Percentiles rank a stretch among this genome's conserved stretches.
phyloP scores from a whole-genome alignment of 1,140 invertebrate species.

The Drosophila sulfurigaster region DNA sequence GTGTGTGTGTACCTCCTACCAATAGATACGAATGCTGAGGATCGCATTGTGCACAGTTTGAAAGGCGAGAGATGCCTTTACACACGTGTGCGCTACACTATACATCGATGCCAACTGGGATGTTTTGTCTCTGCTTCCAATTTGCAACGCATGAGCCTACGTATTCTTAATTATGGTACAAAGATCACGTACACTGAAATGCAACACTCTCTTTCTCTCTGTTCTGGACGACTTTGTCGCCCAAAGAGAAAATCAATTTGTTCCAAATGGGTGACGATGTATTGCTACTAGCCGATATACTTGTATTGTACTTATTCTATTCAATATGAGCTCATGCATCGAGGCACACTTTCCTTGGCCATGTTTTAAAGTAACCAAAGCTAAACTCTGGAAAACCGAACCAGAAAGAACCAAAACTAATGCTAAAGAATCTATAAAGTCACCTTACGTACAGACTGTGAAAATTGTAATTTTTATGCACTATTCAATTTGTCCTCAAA shows the following conservation, averaged over 20 bases:
- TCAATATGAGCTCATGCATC: background rate
- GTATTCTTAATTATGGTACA: conserved; percentile 59
- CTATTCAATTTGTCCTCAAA: conserved; percentile 20
- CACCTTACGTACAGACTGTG: conserved; percentile 46
- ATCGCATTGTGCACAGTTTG: conserved; percentile 41
- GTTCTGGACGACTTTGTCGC: conserved; percentile 66
- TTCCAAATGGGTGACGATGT: conserved; percentile 64
- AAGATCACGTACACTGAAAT: conserved; percentile 48
- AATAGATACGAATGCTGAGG: conserved; percentile 21
- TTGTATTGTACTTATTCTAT: conserved; percentile 25
- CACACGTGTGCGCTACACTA: conserved; percentile 7
- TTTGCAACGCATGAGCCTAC: conserved; percentile 72
- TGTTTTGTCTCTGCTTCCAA: conserved; percentile 62
- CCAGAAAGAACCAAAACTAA: conserved; percentile 23
- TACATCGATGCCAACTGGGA: conserved; percentile 22
- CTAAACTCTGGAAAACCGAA: conserved; percentile 49
- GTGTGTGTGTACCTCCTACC: conserved; percentile 38
- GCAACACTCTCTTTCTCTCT: conserved; percentile 15
- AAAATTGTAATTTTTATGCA: conserved; percentile 72
- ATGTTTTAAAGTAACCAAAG: conserved; percentile 49
- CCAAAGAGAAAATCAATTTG: conserved; percentile 68
- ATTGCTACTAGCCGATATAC: conserved; percentile 35
- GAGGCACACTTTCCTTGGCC: conserved; percentile 10
- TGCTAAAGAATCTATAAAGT: conserved; percentile 30
- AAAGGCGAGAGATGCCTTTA: conserved; percentile 39